phyloP scores from a whole-genome alignment of 1,140 invertebrate species.

The Venturia canescens region DNA sequence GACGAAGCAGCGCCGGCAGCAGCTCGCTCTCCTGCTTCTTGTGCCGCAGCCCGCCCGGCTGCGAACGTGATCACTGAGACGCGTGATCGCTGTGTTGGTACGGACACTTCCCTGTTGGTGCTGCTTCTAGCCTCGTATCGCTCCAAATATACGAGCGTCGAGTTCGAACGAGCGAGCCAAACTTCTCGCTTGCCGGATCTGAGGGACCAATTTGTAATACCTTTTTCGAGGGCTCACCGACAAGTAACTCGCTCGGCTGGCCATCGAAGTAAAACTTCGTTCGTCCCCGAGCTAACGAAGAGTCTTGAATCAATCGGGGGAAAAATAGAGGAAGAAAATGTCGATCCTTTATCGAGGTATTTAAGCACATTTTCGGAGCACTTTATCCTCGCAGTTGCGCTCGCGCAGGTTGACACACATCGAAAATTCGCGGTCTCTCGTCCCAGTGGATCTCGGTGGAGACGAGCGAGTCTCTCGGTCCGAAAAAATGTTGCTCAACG shows the following conservation, averaged over 20 bases:
- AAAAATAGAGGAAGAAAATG: too few species aligned
- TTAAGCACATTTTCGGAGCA: neutral
- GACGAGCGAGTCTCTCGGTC: too few species aligned
- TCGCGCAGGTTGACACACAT: too few species aligned
- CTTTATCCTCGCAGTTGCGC: too few species aligned
- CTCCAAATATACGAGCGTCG: slow-evolving; percentile 50
- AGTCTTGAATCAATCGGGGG: neutral
- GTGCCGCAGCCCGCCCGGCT: slow-evolving; percentile 32
- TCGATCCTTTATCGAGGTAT: slow-evolving; percentile 16
- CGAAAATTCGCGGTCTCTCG: too few species aligned
- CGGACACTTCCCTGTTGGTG: slow-evolving; percentile 39
- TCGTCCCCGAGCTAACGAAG: neutral
- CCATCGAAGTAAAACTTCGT: neutral
- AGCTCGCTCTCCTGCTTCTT: slow-evolving; percentile 28
- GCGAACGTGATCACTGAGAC: slow-evolving; percentile 38
- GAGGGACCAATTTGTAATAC: slow-evolving; percentile 61
- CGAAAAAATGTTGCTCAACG: too few species aligned
- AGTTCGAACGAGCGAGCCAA: slow-evolving; percentile 58
- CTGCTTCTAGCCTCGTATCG: slow-evolving; percentile 27
- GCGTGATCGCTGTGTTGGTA: neutral
- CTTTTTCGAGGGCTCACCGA: neutral
- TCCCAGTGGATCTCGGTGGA: too few species aligned
- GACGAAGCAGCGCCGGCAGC: neutral
- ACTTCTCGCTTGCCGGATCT: slow-evolving; percentile 59
- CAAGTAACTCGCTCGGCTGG: neutral